These are phyloP conservation scores for Tiliacea citrago DNA, from an alignment of 2,888 invertebrate genomes.

Conservation along the genomic window DNA sequence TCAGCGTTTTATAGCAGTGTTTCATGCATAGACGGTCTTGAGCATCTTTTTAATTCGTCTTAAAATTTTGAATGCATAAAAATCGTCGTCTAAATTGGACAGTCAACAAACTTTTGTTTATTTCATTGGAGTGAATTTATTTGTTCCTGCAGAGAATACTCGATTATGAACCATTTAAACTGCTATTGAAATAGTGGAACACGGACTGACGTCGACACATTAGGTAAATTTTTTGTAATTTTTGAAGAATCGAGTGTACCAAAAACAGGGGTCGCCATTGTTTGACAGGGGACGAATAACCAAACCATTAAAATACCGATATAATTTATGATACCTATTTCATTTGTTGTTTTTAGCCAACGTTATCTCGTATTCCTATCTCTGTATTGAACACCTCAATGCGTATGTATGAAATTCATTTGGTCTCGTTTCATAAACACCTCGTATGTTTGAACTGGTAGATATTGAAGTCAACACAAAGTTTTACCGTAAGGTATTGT, in stretches of 20 bases:
- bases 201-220: slow-evolving; percentile 86
- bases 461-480: slow-evolving; percentile 56
- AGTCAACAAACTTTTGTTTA: slow-evolving; percentile 91
- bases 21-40: slow-evolving; percentile 84
- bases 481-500: slow-evolving; percentile 64
- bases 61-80: slow-evolving; percentile 85
- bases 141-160: slow-evolving; percentile 83
- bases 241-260: slow-evolving; percentile 76
- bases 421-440: slow-evolving; percentile 55
- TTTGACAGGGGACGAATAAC: slow-evolving; percentile 82
- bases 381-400: slow-evolving; percentile 53
- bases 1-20: slow-evolving; percentile 89
- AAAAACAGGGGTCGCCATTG: slow-evolving; percentile 89
- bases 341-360: slow-evolving; percentile 74
- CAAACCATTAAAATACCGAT: slow-evolving; percentile 67
- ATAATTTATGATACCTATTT: slow-evolving; percentile 66
- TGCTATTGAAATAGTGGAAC: slow-evolving; percentile 86
- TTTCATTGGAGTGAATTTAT: slow-evolving; percentile 87
- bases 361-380: slow-evolving; percentile 70
- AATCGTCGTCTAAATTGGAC: slow-evolving; percentile 88
- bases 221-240: slow-evolving; percentile 85
- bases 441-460: slow-evolving; percentile 53
- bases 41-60: slow-evolving; percentile 84
- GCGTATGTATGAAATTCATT: slow-evolving; percentile 59
- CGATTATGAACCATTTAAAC: slow-evolving; percentile 88